phyloP scores from a whole-genome alignment of 2,888 invertebrate species.

The Trichacis sp. region DNA sequence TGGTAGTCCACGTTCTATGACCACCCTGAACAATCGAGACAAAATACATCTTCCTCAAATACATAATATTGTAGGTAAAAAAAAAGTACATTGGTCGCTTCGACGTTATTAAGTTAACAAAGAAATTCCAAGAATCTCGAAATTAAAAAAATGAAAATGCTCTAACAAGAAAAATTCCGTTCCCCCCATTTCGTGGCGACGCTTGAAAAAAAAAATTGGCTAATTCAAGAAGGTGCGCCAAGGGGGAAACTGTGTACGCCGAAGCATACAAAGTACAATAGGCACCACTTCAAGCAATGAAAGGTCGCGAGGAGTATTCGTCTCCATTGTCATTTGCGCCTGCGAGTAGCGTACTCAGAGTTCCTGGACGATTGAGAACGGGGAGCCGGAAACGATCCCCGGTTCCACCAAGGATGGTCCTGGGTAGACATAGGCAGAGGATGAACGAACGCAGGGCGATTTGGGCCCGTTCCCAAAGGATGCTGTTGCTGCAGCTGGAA shows the following conservation, averaged over 20 bases:
- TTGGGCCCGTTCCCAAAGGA: constrained; percentile 48
- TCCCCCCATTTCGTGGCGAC: not conserved
- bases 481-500: constrained; percentile 43
- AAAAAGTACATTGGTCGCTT: not conserved
- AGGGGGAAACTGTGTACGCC: constrained; percentile 55
- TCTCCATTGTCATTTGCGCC: constrained; percentile 61
- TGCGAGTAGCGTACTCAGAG: constrained; percentile 51
- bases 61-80: not conserved
- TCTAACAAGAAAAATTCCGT: no score
- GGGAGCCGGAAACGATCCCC: constrained; percentile 43
- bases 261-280: constrained; percentile 58
- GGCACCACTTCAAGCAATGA: constrained; percentile 62
- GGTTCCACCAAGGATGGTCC: constrained; percentile 57
- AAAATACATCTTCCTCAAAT: not conserved
- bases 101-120: no score
- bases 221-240: constrained; percentile 44
- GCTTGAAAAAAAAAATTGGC: constrained; percentile 23
- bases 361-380: constrained; percentile 33
- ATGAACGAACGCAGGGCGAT: constrained; percentile 50
- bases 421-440: constrained; percentile 49
- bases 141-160: no score
- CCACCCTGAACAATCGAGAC: no score
- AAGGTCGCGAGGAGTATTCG: constrained; percentile 53
- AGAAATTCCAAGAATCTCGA: no score
- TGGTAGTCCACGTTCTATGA: no score